Conservation (phyloP, 2,797 vertebrate species). For the Uromys caudimaculatus region DNA sequence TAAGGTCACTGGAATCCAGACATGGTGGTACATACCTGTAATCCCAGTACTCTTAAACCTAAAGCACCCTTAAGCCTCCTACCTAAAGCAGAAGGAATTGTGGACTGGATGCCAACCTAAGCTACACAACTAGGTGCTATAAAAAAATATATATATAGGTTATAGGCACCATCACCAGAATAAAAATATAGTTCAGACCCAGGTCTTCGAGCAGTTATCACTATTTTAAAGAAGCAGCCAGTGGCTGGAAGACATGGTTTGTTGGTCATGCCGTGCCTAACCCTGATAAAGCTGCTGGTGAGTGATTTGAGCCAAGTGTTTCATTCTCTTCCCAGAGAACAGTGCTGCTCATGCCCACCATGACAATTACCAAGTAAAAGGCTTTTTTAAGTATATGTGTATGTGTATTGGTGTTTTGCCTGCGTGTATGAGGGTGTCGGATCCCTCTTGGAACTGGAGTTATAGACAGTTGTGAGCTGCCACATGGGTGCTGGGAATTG, state of each 20-base stretch:
- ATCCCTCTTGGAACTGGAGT: background rate
- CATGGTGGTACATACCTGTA: background rate
- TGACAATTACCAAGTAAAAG: background rate
- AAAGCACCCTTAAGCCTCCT: background rate
- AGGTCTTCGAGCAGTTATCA: background rate
- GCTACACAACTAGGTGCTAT: background rate
- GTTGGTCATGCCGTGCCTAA: background rate
- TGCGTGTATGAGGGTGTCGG: background rate
- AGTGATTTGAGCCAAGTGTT: background rate
- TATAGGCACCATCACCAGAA: background rate
- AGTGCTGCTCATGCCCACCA: background rate
- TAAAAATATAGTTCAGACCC: background rate
- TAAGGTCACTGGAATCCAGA: background rate
- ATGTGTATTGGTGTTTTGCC: background rate
- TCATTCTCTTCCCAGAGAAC: background rate
- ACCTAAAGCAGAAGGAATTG: background rate
- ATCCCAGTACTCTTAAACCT: background rate
- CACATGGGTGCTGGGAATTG: background rate
- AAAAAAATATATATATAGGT: background rate
- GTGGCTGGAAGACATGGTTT: background rate
- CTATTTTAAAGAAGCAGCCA: background rate
- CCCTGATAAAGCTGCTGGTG: background rate
- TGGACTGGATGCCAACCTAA: background rate
- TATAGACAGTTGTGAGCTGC: background rate
- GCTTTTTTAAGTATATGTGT: background rate